Evolutionary conservation across 1,140 invertebrate species (phyloP).

Genomic region (Protaetia brevitarsis): DNA sequence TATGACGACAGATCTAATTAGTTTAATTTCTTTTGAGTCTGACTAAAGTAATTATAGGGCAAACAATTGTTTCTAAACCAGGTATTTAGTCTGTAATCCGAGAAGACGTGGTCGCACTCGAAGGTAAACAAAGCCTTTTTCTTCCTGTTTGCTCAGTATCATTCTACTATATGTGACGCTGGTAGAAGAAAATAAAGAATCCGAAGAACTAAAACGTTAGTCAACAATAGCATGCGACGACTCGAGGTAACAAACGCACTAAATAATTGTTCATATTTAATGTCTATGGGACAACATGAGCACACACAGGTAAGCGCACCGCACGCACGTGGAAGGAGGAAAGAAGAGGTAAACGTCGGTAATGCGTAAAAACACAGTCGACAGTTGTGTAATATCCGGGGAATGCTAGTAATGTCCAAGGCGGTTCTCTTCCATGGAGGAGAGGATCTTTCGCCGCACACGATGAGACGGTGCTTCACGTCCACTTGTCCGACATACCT

Average conservation of each 20-base stretch:
- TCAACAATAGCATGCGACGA: conserved; percentile 1
- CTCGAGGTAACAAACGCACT: conserved; percentile 2
- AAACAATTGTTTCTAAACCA: too few species aligned
- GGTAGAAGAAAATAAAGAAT: not conserved
- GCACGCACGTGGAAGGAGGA: not conserved
- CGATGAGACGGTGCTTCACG: conserved; percentile 14
- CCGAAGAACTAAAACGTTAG: conserved; percentile 18
- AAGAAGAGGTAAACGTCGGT: not conserved
- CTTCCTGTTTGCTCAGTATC: not conserved
- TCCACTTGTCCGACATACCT: conserved; percentile 2
- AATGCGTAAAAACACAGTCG: conserved; percentile 14
- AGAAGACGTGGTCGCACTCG: not conserved
- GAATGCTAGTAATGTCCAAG: conserved; percentile 14
- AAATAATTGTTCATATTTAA: conserved; percentile 19
- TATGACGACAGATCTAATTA: too few species aligned
- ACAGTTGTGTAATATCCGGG: conserved; percentile 15
- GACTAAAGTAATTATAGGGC: too few species aligned
- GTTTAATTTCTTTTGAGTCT: too few species aligned
- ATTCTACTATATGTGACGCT: not conserved
- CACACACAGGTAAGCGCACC: not conserved
- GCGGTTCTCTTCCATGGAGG: conserved; percentile 5
- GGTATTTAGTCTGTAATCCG: not conserved
- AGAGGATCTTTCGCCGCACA: conserved; percentile 1
- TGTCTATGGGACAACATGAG: conserved; percentile 4
- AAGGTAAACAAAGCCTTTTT: not conserved